phyloP scores from a whole-genome alignment of 2,113 vertebrate genomes.

The Alaudala cheleensis region DNA sequence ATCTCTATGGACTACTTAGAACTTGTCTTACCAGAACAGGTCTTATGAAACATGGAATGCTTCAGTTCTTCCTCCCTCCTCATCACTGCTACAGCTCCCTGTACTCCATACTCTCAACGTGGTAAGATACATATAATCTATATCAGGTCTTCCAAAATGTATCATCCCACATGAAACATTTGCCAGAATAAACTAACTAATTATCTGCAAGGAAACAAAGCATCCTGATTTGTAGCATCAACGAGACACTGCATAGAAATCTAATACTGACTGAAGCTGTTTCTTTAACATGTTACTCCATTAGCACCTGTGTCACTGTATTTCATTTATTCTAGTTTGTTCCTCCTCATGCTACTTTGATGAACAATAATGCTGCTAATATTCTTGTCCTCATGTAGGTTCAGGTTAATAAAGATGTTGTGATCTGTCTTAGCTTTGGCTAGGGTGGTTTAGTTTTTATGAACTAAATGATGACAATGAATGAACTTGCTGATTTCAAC shows the following conservation, averaged over 20 bases:
- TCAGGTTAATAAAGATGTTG: neutral
- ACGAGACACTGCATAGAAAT: neutral
- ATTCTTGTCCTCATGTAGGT: neutral
- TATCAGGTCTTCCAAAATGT: neutral
- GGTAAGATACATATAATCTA: neutral
- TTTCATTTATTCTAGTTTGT: neutral
- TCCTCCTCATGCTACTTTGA: neutral
- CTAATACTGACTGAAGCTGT: neutral
- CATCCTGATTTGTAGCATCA: neutral
- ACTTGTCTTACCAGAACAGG: neutral
- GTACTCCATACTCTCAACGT: neutral
- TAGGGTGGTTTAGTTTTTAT: neutral
- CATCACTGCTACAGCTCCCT: neutral
- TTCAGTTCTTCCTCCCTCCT: neutral
- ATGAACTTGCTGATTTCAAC: neutral
- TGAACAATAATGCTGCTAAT: neutral
- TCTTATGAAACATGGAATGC: fast-evolving
- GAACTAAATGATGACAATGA: neutral
- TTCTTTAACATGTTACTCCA: neutral
- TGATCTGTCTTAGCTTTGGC: neutral
- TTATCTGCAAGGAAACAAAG: neutral
- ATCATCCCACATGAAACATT: neutral
- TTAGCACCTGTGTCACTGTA: neutral
- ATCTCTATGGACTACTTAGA: neutral
- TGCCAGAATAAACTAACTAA: neutral